Percentiles rank a stretch among this genome's conserved stretches.
Conservation (phyloP, 2,888 invertebrate species). For the Apodemia duryi region DNA sequence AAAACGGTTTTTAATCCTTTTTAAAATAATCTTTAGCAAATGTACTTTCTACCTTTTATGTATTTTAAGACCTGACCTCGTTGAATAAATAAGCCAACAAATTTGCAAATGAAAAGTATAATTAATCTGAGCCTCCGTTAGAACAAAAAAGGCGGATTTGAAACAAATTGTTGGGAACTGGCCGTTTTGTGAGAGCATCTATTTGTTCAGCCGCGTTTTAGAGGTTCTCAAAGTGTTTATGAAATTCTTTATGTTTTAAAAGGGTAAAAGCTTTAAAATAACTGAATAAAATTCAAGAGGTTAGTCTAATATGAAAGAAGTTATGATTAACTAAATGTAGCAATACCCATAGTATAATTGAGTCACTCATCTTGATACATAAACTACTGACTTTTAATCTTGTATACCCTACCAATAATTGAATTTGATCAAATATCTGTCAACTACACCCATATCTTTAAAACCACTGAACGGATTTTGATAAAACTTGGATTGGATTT, state of each 20-base stretch:
- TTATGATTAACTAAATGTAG: too few relatives aligned
- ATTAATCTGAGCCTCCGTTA: conserved; percentile 47
- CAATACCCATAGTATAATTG: too few relatives aligned
- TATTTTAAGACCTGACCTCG: conserved; percentile 15
- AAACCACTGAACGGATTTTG: too few relatives aligned
- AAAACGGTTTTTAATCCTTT: background rate
- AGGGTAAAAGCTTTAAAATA: background rate
- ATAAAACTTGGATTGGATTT: too few relatives aligned
- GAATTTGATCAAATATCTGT: too few relatives aligned
- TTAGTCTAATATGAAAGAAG: too few relatives aligned
- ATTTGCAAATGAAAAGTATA: conserved; percentile 48
- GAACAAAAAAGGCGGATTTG: conserved; percentile 42
- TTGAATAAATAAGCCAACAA: conserved; percentile 22
- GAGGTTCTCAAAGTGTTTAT: conserved; percentile 6
- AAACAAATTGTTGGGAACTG: conserved; percentile 33
- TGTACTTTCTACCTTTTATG: conserved; percentile 5
- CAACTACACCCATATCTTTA: too few relatives aligned
- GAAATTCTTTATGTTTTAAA: conserved; percentile 4
- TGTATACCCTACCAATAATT: too few relatives aligned
- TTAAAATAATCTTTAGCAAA: background rate
- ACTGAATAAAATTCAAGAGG: background rate
- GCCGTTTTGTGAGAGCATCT: conserved; percentile 25
- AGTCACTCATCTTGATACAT: too few relatives aligned
- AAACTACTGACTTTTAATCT: too few relatives aligned
- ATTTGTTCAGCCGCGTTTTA: conserved; percentile 35